Percentiles rank a stretch among this genome's conserved stretches.
These are phyloP conservation scores for Pica pica DNA, from an alignment of 2,113 vertebrate genomes.

Conservation along the genomic window DNA sequence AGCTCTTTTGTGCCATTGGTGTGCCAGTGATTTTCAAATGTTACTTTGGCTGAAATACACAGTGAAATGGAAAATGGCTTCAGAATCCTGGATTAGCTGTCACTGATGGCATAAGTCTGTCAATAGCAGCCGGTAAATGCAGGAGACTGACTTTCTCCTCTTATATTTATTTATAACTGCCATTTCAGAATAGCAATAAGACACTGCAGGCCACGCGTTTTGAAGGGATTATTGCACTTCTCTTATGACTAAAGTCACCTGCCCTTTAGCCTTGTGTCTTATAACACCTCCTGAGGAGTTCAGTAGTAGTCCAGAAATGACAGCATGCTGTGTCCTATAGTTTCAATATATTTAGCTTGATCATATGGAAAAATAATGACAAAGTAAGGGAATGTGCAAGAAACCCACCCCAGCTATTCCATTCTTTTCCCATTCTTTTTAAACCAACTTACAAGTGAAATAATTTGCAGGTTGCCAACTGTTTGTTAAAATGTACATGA, in stretches of 20 bases:
- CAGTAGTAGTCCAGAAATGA: constrained; percentile 23
- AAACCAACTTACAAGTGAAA: neutral
- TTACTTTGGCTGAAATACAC: constrained; percentile 18
- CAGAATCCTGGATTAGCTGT: constrained; percentile 1
- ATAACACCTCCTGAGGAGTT: constrained; percentile 1
- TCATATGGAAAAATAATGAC: constrained; percentile 11
- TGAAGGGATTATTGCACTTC: constrained; percentile 40
- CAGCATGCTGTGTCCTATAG: neutral
- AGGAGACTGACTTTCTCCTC: constrained; percentile 13
- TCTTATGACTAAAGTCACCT: constrained; percentile 38
- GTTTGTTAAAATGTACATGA: neutral
- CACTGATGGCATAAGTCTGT: constrained; percentile 13
- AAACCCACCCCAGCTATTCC: neutral
- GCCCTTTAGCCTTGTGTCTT: constrained; percentile 33
- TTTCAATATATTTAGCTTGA: constrained; percentile 31
- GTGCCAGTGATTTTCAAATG: constrained; percentile 8
- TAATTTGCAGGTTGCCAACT: neutral
- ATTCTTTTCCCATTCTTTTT: neutral
- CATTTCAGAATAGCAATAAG: constrained; percentile 53
- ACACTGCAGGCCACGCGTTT: constrained; percentile 36
- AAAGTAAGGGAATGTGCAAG: neutral
- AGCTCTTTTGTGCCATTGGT: neutral
- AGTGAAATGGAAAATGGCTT: constrained; percentile 5
- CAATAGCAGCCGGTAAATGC: constrained; percentile 10
- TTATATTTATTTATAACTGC: constrained; percentile 67